Base-by-base conservation (phyloP, 2,113 vertebrate genomes). In the Melanotaenia duboulayi region DNA sequence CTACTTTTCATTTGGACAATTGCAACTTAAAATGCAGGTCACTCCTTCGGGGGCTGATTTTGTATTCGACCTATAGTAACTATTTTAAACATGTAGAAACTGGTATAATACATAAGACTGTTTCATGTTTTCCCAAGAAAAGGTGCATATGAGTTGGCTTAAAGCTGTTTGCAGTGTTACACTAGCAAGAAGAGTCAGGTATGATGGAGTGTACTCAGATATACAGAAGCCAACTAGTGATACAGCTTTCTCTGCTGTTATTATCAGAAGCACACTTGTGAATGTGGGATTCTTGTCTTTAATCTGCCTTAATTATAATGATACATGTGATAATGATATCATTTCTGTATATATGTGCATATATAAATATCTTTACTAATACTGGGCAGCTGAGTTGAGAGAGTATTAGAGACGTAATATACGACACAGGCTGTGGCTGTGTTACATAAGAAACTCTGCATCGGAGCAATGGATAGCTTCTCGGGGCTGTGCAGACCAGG, bases 401-500 rank as follows among this genome's bases (percentile, higher is more conserved):
- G 28, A 61, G 24, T 11, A 25, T 72, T 12, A 59, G 32, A 65
- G 50, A 65, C 42, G 52, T 68, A 55, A 81, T 72, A 59, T 61
- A 60, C 62, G 68, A 74, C 68, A 57, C 58, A 40, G 54, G 49
- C 55, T 65, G 32, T 51, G 35, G 57, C 65, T 61, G 63, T 52
- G 71, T 69, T 91, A 86, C 48, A 76, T 67, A 80, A 83, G 67
- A 71, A 59, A 83, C 63, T 64, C 59, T 66, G 57, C 64, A 73
- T 74, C 42, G 81, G 64, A 81, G 42, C 49, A 76, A 73, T 76
- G 58, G 65, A 67, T 65, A 74, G 72, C 64, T 61, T 40, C 86
- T 77, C 13, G 42, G 20, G 57, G 64, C 63, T 58, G 61, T 73
- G 78, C 39, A 66, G 42, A 66, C 39, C 37, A 25, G 65, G 32